Percentiles rank a stretch among this genome's conserved stretches.
phyloP scores from a whole-genome alignment of 2,113 vertebrate species.

The Salvelinus alpinus region DNA sequence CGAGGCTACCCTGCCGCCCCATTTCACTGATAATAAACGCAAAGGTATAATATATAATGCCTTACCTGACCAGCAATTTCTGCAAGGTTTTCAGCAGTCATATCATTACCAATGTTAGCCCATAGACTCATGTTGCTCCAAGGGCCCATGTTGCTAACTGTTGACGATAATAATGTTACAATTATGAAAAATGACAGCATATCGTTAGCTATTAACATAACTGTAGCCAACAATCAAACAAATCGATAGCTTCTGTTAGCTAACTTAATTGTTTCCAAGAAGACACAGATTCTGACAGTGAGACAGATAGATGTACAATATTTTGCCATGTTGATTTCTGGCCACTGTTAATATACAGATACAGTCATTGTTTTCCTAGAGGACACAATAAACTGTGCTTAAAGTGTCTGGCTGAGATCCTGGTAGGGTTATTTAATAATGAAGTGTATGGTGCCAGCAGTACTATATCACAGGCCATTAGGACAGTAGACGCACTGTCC shows the following conservation, averaged over 20 bases:
- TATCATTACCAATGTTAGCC: conserved; percentile 12
- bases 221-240: too few relatives aligned
- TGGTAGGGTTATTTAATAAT: conserved; percentile 14
- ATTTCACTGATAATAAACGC: not conserved
- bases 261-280: not conserved
- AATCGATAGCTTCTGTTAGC: not conserved
- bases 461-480: conserved; percentile 37
- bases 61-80: conserved; percentile 60
- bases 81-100: conserved; percentile 23
- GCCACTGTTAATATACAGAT: too few relatives aligned
- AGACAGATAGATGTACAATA: not conserved
- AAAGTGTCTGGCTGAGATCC: not conserved
- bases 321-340: too few relatives aligned
- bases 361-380: too few relatives aligned
- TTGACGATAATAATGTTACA: not conserved
- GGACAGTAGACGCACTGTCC: not conserved
- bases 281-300: not conserved
- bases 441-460: not conserved
- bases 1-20: too few relatives aligned
- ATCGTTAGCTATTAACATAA: too few relatives aligned
- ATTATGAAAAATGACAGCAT: not conserved
- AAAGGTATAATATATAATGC: not conserved
- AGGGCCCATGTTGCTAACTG: too few relatives aligned
- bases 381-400: too few relatives aligned
- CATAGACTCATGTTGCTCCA: conserved; percentile 43